Base-by-base conservation (phyloP, 2,888 invertebrate species). In the Lepidocyrtoides sp. region DNA sequence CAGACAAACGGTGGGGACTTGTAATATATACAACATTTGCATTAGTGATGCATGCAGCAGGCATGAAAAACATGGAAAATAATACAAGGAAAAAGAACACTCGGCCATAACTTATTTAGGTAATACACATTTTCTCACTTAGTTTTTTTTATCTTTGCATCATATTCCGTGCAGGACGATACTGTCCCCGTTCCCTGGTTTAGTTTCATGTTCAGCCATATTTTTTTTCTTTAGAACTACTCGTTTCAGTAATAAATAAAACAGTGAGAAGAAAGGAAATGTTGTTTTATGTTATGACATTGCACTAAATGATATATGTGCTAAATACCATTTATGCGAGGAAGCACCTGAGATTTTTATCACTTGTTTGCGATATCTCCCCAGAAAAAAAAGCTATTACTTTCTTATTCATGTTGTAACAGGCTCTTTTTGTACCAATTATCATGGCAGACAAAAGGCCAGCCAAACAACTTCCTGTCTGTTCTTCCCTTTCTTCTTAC, bases 391-490 rank as follows among this genome's bases (percentile, higher is more conserved):
- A 10, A 12, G 12, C 7, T 12, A 23, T 60, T 60, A 20, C 26
- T 26, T 23, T 23, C 26, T 60, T 48, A 51, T n/a, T 26, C 44
- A 44, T 77, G 26, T 77, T 81, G 87, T 81, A 66, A 66, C 81
- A 63, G n/a, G 29, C 48, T 51, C 32, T 23, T 72, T 89, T 75
- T 57, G 89, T 89, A 89, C 60, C 82, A 83, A 89, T 89, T 83
- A 72, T 75, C 20, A 10, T 57, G 48, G 44, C 89, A 89, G 57
- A 89, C 72, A 82, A 88, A 88, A 23, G 81, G 81, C 32, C 44
- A 36, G 51, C 72, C 36, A 83, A 63, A 89, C 89, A 89, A 36
- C 72, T 89, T 89, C 89, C 89, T 72, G 72, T 83, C 75, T 89
- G 72, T 82, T 82, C 57, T 60, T 83, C 75, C 23, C 41, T 4